Evolutionary conservation across 30 jellyfish, hydroid and myxozoan species (phyloP).

Genomic region (Mastigias papua): DNA sequence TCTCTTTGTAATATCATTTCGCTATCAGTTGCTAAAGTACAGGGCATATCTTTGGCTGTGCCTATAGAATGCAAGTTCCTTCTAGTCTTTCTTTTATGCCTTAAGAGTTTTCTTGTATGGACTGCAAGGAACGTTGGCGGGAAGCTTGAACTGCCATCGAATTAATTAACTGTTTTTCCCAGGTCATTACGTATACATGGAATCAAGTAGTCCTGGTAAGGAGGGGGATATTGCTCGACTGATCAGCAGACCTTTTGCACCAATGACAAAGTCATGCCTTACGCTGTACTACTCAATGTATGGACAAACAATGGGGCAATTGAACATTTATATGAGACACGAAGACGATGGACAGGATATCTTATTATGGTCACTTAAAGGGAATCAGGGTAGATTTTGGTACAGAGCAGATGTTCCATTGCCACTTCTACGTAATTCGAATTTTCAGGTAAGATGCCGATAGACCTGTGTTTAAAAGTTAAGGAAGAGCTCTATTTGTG

Average conservation of each 20-base stretch:
- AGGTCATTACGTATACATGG: slow-evolving; percentile 63
- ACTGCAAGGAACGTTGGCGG: too few species aligned
- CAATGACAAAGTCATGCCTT: slow-evolving; percentile 39
- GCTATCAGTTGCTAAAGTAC: too few species aligned
- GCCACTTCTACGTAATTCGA: slow-evolving; percentile 9
- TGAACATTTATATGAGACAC: slow-evolving; percentile 31
- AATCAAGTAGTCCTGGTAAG: slow-evolving; percentile 58
- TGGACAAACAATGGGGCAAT: slow-evolving; percentile 59
- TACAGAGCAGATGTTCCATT: slow-evolving; percentile 45
- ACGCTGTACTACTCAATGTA: slow-evolving; percentile 65
- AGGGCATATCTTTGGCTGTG: too few species aligned
- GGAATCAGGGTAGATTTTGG: slow-evolving; percentile 75
- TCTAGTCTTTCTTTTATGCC: too few species aligned
- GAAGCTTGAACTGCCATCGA: background rate
- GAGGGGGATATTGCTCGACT: slow-evolving; percentile 65
- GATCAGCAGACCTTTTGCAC: slow-evolving; percentile 42
- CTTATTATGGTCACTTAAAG: slow-evolving; percentile 56
- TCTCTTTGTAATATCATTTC: too few species aligned
- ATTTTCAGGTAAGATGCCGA: slow-evolving; percentile 17
- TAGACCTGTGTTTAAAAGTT: background rate
- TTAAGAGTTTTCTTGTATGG: too few species aligned
- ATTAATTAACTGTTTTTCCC: background rate
- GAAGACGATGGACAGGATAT: background rate
- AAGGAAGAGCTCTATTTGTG: too few species aligned
- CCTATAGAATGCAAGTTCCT: too few species aligned